A percentile compares a stretch with the other conserved stretches of the same genome.
phyloP scores from a whole-genome alignment of 2,113 vertebrate genomes.

The Recurvirostra avosetta region DNA sequence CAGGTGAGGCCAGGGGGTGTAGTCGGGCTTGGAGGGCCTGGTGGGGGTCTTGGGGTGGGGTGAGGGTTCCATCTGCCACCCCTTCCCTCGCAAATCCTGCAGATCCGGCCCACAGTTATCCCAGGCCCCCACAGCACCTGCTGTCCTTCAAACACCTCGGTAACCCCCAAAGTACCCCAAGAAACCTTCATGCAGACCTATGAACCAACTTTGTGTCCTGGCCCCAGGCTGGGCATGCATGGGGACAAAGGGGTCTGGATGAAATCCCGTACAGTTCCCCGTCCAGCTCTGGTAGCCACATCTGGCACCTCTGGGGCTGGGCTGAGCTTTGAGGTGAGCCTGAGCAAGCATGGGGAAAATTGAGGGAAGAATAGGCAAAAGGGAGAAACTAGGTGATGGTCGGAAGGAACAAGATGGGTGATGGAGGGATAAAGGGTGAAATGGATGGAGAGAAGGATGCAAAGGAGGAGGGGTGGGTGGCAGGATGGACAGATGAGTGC shows the following conservation, averaged over 20 bases:
- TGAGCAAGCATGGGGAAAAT: fast-evolving
- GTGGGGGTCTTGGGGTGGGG: background rate
- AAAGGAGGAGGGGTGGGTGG: background rate
- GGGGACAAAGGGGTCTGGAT: background rate
- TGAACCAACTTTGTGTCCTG: background rate
- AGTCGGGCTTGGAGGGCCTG: fast-evolving
- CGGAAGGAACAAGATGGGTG: background rate
- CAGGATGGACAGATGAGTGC: background rate
- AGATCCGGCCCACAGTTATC: background rate
- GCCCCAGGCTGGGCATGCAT: background rate
- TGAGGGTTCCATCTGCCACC: background rate
- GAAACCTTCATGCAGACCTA: background rate
- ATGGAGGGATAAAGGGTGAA: background rate
- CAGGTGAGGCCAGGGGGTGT: constrained; percentile 60
- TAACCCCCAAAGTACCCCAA: background rate
- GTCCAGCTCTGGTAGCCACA: background rate
- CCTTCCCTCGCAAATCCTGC: background rate
- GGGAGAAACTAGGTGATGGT: background rate
- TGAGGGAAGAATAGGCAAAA: background rate
- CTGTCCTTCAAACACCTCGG: background rate
- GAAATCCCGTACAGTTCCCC: background rate
- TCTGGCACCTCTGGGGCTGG: background rate
- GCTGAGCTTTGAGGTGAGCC: background rate
- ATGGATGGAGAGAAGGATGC: background rate
- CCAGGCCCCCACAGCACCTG: fast-evolving